phyloP scores from a whole-genome alignment of 2,888 invertebrate species.

The Coecobrya sp. region DNA sequence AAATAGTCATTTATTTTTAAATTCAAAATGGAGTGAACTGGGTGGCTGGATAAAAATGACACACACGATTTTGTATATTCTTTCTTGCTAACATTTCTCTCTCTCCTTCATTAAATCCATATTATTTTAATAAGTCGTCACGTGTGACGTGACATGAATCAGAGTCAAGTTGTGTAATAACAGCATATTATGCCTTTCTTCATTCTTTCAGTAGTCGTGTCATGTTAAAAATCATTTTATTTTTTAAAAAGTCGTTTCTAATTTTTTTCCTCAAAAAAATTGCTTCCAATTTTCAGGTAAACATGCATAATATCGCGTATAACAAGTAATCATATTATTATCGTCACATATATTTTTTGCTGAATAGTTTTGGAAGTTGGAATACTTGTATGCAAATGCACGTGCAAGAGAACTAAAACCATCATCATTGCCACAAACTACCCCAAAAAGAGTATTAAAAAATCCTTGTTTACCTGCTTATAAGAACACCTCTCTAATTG shows the following conservation, averaged over 20 bases:
- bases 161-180: slow-evolving; percentile 19
- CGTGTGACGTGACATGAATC: slow-evolving; percentile 48
- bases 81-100: background rate
- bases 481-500: background rate
- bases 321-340: slow-evolving; percentile 36
- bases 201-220: slow-evolving; percentile 14
- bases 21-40: background rate
- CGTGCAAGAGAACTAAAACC: background rate
- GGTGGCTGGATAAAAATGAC: slow-evolving; percentile 35
- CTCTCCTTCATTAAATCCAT: slow-evolving; percentile 54
- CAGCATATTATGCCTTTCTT: background rate
- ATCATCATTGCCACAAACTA: background rate
- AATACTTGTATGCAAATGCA: background rate
- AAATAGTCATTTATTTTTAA: background rate
- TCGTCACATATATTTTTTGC: slow-evolving; percentile 16
- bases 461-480: background rate
- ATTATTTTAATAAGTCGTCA: slow-evolving; percentile 66
- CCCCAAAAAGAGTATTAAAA: background rate
- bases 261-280: slow-evolving; percentile 18
- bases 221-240: slow-evolving; percentile 24
- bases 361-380: background rate
- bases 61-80: background rate
- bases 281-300: slow-evolving; percentile 49
- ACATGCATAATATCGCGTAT: background rate
- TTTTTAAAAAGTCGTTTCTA: background rate